phyloP scores from a whole-genome alignment of 2,113 vertebrate genomes.

The Brachyistius frenatus region DNA sequence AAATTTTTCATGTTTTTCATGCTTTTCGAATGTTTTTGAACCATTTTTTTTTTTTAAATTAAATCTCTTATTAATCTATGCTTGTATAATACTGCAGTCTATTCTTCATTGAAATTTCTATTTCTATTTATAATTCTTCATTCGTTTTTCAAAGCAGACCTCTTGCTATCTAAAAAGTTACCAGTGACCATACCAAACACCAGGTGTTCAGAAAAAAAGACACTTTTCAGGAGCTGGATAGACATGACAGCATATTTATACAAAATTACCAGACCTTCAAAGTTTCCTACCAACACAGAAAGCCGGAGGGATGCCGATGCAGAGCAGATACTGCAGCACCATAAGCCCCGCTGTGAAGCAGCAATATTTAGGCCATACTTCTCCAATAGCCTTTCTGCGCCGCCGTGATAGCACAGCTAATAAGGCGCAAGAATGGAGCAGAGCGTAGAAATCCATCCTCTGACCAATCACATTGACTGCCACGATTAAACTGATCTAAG shows the following conservation, averaged over 20 bases:
- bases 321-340: conserved; percentile 84
- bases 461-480: conserved; percentile 83
- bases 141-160: too few species aligned
- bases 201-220: too few species aligned
- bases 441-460: conserved; percentile 83
- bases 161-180: too few species aligned
- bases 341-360: conserved; percentile 84
- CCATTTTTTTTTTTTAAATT: too few species aligned
- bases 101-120: background rate
- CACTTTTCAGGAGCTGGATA: background rate
- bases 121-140: too few species aligned
- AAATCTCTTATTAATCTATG: too few species aligned
- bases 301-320: conserved; percentile 85
- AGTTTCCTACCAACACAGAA: conserved; percentile 79
- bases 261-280: too few species aligned
- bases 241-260: too few species aligned
- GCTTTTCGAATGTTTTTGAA: too few species aligned
- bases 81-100: too few species aligned
- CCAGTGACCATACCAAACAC: too few species aligned
- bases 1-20: too few species aligned
- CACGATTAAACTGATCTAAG: conserved; percentile 81
- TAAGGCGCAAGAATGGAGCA: conserved; percentile 80
- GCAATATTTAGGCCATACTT: conserved; percentile 86
- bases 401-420: conserved; percentile 79
- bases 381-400: conserved; percentile 86